phyloP scores from a whole-genome alignment of 1,140 invertebrate species.

The Rhysida immarginata region DNA sequence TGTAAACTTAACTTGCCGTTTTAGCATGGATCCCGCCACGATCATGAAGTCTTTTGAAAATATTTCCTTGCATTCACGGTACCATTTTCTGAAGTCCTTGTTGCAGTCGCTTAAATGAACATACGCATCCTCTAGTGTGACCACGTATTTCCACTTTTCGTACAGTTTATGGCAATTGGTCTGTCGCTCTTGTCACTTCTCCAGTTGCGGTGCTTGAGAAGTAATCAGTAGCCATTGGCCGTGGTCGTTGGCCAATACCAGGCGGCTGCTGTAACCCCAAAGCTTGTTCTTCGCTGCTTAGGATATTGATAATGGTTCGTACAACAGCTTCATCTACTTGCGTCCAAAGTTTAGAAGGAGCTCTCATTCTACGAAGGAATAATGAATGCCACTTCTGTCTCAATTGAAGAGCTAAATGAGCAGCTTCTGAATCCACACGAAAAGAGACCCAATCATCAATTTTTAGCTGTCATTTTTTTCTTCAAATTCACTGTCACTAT shows the following conservation, averaged over 20 bases:
- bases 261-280: constrained; percentile 51
- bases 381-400: constrained; percentile 62
- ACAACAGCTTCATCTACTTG: constrained; percentile 54
- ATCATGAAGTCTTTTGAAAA: too few species aligned
- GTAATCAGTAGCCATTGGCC: constrained; percentile 34
- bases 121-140: too few species aligned
- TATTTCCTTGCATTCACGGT: too few species aligned
- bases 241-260: constrained; percentile 59
- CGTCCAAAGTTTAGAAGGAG: constrained; percentile 44
- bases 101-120: too few species aligned
- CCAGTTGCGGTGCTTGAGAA: too few species aligned
- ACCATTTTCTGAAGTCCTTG: too few species aligned
- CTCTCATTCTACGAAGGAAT: constrained; percentile 51
- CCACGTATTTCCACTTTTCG: too few species aligned
- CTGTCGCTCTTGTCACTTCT: too few species aligned
- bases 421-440: constrained; percentile 46
- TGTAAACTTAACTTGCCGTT: too few species aligned
- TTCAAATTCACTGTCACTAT: constrained; percentile 45
- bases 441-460: constrained; percentile 72
- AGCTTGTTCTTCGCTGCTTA: constrained; percentile 54
- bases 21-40: too few species aligned
- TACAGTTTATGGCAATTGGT: too few species aligned
- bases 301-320: constrained; percentile 45
- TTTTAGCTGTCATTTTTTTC: constrained; percentile 43
- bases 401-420: constrained; percentile 48